Conservation (phyloP, 2,797 vertebrate species). For the Anguilla megastoma region DNA sequence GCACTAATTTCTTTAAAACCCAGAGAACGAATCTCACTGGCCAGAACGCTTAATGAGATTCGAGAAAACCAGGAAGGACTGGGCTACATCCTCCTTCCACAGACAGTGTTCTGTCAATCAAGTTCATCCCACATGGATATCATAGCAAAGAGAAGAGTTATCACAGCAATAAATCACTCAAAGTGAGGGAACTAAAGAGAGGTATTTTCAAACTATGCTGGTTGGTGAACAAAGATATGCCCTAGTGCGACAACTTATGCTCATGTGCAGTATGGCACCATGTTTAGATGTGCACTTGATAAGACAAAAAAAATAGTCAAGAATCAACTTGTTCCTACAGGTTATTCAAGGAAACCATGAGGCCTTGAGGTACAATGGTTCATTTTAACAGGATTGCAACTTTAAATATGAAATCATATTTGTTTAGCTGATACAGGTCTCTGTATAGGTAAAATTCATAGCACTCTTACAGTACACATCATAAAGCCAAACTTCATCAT, state of each 20-base stretch:
- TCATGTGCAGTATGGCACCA: background rate
- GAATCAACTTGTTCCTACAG: background rate
- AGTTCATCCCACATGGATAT: background rate
- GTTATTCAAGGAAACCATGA: background rate
- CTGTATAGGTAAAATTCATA: background rate
- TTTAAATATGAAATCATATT: background rate
- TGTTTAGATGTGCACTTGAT: background rate
- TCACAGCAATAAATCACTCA: background rate
- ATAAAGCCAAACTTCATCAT: background rate
- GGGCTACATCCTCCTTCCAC: background rate
- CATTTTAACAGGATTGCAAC: background rate
- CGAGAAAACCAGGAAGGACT: background rate
- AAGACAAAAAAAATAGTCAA: background rate
- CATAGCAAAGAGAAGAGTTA: background rate
- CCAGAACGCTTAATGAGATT: background rate
- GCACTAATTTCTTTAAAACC: background rate
- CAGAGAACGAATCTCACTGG: background rate
- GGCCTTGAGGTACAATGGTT: background rate
- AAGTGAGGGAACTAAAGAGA: background rate
- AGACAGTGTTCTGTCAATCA: background rate
- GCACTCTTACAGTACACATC: background rate
- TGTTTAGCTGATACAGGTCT: background rate
- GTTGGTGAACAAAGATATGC: background rate
- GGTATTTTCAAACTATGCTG: background rate
- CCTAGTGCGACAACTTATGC: background rate